These are phyloP conservation scores for Heliconius melpomene DNA, from an alignment of 1,140 invertebrate species.

Conservation along the genomic window DNA sequence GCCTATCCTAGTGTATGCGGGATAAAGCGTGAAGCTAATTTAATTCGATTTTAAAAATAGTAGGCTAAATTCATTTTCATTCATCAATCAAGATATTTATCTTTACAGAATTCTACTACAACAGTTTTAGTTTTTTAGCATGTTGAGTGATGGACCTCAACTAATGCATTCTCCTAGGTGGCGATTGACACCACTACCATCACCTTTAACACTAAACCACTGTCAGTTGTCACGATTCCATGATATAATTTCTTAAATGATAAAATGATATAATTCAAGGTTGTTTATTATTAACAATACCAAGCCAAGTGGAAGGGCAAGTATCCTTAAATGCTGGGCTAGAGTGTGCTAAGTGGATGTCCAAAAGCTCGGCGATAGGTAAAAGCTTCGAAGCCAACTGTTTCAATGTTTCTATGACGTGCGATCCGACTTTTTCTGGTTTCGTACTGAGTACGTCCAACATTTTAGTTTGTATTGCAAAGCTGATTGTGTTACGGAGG, in stretches of 20 bases:
- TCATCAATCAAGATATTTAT: no score
- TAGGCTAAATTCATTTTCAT: no score
- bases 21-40: no score
- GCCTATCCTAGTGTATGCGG: no score
- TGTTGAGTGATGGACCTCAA: no score
- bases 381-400: constrained; percentile 54
- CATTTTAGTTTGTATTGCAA: constrained; percentile 50
- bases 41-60: no score
- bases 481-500: constrained; percentile 65
- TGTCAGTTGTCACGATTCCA: no score
- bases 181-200: no score
- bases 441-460: constrained; percentile 58
- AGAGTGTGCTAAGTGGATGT: constrained; percentile 63
- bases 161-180: no score
- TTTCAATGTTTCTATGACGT: constrained; percentile 64
- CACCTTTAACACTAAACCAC: no score
- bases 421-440: constrained; percentile 58
- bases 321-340: constrained; percentile 68
- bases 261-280: constrained; percentile 36
- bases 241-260: background rate
- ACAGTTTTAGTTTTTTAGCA: no score
- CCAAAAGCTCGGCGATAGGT: constrained; percentile 61
- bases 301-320: constrained; percentile 63
- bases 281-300: constrained; percentile 71
- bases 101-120: no score